A percentile compares a stretch with the other conserved stretches of the same genome.
phyloP scores from a whole-genome alignment of 2,888 invertebrate species.

The Hyalella azteca region DNA sequence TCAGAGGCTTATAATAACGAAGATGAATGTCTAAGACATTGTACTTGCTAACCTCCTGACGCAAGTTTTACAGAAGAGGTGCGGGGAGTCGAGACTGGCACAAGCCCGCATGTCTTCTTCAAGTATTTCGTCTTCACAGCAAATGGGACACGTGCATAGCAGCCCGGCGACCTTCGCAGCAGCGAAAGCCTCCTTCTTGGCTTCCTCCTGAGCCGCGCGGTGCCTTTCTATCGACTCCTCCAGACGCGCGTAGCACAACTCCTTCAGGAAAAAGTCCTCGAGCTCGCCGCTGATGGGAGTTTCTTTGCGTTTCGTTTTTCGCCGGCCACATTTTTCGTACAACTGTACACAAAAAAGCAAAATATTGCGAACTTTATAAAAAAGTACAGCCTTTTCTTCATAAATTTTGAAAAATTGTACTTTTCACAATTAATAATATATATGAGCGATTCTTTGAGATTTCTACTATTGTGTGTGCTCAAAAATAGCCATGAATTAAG shows the following conservation, averaged over 20 bases:
- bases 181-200: conserved; percentile 50
- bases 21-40: no score
- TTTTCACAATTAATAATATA: no score
- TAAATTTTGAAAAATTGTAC: no score
- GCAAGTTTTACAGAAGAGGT: conserved; percentile 66
- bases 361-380: background rate
- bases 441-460: no score
- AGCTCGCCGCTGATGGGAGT: conserved; percentile 39
- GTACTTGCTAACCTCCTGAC: conserved; percentile 62
- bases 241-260: conserved; percentile 54
- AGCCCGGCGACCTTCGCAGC: conserved; percentile 39
- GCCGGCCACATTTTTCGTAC: conserved; percentile 13
- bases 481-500: no score
- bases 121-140: conserved; percentile 68
- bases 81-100: conserved; percentile 61
- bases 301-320: conserved; percentile 50
- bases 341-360: background rate
- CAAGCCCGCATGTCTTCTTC: conserved; percentile 64
- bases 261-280: conserved; percentile 58
- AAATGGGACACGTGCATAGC: conserved; percentile 67
- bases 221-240: conserved; percentile 49
- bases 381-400: no score
- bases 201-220: conserved; percentile 44
- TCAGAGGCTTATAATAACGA: no score
- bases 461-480: no score